These are phyloP conservation scores for Paragorgia papillata DNA, from an alignment of 92 coral and sea anemone genomes.

Conservation along the genomic window DNA sequence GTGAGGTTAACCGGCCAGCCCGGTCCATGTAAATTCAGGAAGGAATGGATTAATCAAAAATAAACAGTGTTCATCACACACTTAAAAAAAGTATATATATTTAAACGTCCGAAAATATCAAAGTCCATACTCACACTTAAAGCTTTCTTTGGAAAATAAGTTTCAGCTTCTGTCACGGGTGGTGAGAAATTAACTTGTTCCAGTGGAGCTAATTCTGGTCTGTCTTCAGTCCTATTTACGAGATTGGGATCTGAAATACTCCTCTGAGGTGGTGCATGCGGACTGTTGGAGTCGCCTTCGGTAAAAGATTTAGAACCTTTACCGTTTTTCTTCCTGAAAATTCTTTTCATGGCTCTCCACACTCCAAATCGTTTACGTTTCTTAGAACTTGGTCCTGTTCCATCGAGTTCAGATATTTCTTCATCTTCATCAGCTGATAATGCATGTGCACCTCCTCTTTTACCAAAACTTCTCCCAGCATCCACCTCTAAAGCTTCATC, in stretches of 20 bases:
- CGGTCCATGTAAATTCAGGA: no score
- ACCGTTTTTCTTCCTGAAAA: constrained; percentile 80
- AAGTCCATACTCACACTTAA: constrained; percentile 17
- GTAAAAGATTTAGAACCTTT: constrained; percentile 84
- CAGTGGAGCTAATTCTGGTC: constrained; percentile 39
- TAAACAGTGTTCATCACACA: no score
- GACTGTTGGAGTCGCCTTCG: constrained; percentile 38
- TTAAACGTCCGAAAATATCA: no score
- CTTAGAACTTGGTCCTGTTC: constrained; percentile 23
- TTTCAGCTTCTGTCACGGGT: not conserved
- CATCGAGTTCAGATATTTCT: constrained; percentile 2
- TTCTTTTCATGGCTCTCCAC: constrained; percentile 80
- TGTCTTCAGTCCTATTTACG: not conserved
- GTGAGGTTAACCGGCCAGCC: no score
- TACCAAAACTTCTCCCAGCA: constrained; percentile 6
- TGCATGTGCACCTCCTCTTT: not conserved
- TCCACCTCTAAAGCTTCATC: not conserved
- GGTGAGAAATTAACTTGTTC: constrained; percentile 19
- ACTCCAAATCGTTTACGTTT: constrained; percentile 34
- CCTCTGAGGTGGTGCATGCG: not conserved
- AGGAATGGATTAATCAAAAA: no score
- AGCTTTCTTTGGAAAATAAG: constrained; percentile 27
- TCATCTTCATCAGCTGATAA: constrained; percentile 26
- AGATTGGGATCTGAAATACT: constrained; percentile 40
- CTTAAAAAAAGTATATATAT: no score